Evolutionary conservation across 2,113 vertebrate genomes (phyloP).

Genomic region (Tylochromis polylepis): DNA sequence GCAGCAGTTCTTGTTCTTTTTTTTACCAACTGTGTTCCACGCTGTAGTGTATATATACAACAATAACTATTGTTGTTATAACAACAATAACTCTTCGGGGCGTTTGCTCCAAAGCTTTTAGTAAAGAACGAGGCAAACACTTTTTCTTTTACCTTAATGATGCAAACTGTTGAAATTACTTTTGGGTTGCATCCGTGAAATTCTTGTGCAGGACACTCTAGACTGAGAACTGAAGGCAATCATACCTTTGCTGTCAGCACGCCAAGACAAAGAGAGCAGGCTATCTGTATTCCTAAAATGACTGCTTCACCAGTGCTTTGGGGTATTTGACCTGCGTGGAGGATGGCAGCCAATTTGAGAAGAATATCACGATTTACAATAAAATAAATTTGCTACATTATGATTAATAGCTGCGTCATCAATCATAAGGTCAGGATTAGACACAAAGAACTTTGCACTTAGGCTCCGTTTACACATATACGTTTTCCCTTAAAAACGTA

Average conservation of each 20-base stretch:
- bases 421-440: background rate
- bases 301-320: background rate
- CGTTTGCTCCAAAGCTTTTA: background rate
- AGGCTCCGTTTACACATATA: too few species aligned
- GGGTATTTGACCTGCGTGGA: background rate
- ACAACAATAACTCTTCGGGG: background rate
- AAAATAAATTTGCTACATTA: background rate
- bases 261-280: background rate
- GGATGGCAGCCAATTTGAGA: background rate
- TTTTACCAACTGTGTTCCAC: background rate
- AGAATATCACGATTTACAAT: background rate
- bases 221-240: background rate
- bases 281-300: background rate
- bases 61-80: too few species aligned
- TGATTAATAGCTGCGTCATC: background rate
- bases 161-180: background rate
- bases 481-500: too few species aligned
- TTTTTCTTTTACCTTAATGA: background rate
- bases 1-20: background rate
- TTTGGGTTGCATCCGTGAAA: background rate
- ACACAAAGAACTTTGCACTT: background rate
- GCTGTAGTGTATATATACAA: background rate
- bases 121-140: background rate
- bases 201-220: background rate
- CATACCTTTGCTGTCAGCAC: background rate